Conservation (phyloP, 2,113 vertebrate species). For the Chaetodon auriga region DNA sequence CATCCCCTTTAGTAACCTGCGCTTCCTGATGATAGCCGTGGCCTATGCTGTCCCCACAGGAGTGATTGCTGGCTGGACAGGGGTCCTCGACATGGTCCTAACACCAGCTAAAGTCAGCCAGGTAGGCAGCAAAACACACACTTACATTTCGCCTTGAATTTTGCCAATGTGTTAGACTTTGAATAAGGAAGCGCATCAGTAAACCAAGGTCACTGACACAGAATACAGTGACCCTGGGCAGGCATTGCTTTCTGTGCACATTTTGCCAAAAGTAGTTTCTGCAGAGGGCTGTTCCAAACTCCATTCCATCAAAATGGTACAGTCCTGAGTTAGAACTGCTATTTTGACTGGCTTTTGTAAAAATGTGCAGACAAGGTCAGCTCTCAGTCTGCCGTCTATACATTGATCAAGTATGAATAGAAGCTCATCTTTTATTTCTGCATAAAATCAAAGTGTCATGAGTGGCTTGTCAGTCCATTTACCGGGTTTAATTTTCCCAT, state of each 20-base stretch:
- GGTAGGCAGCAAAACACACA: slow-evolving; percentile 79
- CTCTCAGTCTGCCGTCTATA: not conserved
- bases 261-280: not conserved
- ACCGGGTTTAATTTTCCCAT: slow-evolving; percentile 23
- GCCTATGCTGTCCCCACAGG: slow-evolving; percentile 96
- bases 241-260: not conserved
- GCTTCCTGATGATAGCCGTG: slow-evolving; percentile 96
- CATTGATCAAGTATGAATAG: not conserved
- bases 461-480: slow-evolving; percentile 4
- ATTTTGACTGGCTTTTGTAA: slow-evolving; percentile 4
- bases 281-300: not conserved
- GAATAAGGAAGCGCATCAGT: not conserved
- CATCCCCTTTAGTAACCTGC: slow-evolving; percentile 88
- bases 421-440: not conserved
- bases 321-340: not conserved
- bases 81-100: slow-evolving; percentile 96
- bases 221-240: not conserved
- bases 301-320: not conserved
- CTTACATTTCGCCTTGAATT: not conserved
- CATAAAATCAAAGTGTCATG: not conserved
- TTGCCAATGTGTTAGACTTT: not conserved
- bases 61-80: slow-evolving; percentile 95
- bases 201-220: not conserved
- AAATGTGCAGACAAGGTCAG: not conserved
- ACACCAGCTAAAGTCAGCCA: slow-evolving; percentile 95